Evolutionary conservation across 2,797 vertebrate genomes (phyloP).

Genomic region (Onychomys arenicola): DNA sequence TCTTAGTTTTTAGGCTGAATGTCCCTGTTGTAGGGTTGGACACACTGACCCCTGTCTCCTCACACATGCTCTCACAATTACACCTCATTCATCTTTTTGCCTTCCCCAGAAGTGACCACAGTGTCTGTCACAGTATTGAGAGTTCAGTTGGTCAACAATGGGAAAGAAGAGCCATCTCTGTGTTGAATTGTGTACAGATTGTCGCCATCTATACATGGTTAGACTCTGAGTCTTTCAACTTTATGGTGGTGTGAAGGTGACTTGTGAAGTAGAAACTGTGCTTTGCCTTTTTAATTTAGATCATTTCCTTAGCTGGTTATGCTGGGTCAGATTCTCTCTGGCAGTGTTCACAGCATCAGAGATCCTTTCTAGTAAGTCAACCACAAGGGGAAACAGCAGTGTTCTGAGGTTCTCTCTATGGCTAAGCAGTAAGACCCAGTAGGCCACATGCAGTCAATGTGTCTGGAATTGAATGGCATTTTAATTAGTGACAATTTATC

Average conservation of each 20-base stretch:
- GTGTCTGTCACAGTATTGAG: neutral
- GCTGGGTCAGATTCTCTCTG: neutral
- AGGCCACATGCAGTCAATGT: neutral
- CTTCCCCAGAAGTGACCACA: neutral
- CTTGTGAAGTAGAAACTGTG: neutral
- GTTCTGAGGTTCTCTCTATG: neutral
- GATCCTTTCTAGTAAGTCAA: no score
- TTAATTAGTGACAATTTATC: neutral
- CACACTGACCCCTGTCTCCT: neutral
- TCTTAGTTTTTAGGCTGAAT: neutral
- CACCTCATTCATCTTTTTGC: neutral
- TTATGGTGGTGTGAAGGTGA: neutral
- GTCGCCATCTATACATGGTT: neutral
- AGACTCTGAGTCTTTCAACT: neutral
- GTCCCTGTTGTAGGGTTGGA: neutral
- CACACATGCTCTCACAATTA: neutral
- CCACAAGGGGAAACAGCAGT: neutral
- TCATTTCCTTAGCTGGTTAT: neutral
- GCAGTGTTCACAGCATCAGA: neutral
- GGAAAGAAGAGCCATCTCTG: neutral
- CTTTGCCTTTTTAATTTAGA: neutral
- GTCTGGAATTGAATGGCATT: neutral
- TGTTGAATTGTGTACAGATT: accelerated
- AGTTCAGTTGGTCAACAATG: neutral
- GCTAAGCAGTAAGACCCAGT: neutral